Percentiles rank a stretch among this genome's conserved stretches.
Evolutionary conservation across 2,113 vertebrate genomes (phyloP).

Genomic region (Gila orcuttii): DNA sequence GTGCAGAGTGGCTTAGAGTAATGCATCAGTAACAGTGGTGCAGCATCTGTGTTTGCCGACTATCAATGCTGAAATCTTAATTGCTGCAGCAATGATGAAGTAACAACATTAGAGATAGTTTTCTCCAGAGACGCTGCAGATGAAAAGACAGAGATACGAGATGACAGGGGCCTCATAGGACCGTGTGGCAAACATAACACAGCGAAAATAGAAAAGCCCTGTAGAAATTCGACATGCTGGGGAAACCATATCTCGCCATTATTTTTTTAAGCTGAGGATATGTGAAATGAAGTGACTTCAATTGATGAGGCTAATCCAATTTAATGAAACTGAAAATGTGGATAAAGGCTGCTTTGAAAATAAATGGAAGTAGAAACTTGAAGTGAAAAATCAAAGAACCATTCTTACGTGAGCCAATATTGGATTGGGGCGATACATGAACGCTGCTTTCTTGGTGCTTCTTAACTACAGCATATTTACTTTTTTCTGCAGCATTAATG

Average conservation of each 20-base stretch:
- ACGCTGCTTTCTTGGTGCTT: conserved; percentile 14
- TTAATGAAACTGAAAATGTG: conserved; percentile 37
- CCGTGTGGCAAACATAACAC: not conserved
- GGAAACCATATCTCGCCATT: conserved; percentile 10
- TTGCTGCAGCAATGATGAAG: conserved; percentile 15
- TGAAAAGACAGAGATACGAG: not conserved
- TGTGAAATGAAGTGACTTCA: conserved; percentile 31
- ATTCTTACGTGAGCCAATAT: conserved; percentile 15
- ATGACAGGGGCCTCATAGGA: not conserved
- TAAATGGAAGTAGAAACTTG: conserved; percentile 41
- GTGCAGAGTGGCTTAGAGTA: not conserved
- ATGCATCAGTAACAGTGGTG: not conserved
- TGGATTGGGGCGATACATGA: not conserved
- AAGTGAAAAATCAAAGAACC: conserved; percentile 44
- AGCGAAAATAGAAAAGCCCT: not conserved
- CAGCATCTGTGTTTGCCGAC: conserved; percentile 1
- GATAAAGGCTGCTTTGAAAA: conserved; percentile 17
- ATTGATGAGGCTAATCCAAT: conserved; percentile 40
- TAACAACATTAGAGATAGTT: conserved; percentile 14
- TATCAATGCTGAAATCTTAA: conserved; percentile 41
- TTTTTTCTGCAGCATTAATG: not conserved
- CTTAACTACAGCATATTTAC: conserved; percentile 35
- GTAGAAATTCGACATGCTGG: not conserved
- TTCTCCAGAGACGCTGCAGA: conserved; percentile 9
- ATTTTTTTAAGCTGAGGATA: conserved; percentile 4